Percentiles rank a stretch among this genome's conserved stretches.
These are phyloP conservation scores for Strigamia transsilvanica DNA, from an alignment of 2,888 invertebrate species.

Conservation along the genomic window DNA sequence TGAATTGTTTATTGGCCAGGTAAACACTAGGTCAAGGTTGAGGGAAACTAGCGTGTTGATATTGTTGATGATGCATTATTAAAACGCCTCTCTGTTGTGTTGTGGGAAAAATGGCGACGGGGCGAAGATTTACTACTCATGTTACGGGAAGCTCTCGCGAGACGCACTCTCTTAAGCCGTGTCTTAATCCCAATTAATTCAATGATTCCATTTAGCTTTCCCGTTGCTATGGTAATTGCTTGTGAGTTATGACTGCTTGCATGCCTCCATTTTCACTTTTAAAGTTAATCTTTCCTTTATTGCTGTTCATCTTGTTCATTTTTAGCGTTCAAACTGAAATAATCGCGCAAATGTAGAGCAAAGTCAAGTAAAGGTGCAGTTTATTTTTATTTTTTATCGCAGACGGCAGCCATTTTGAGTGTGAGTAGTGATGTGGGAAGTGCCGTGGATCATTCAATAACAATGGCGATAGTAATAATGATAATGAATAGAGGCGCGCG, in stretches of 20 bases:
- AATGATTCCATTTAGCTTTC: conserved; percentile 28
- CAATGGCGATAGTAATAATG: conserved; percentile 49
- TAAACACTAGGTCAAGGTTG: conserved; percentile 32
- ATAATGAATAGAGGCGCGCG: conserved; percentile 47
- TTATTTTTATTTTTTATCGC: background rate
- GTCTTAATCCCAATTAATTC: conserved; percentile 49
- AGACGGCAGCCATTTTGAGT: conserved; percentile 43
- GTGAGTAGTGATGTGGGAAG: conserved; percentile 49
- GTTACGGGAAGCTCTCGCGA: conserved; percentile 11
- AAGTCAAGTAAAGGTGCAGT: background rate
- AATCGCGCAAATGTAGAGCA: no score
- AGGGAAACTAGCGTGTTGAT: conserved; percentile 43
- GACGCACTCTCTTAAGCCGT: conserved; percentile 40
- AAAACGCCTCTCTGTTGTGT: conserved; percentile 16
- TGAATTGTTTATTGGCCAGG: conserved; percentile 49
- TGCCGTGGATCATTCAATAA: conserved; percentile 49
- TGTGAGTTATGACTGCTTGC: conserved; percentile 7
- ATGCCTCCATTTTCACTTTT: background rate
- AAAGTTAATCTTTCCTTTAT: background rate
- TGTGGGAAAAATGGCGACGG: conserved; percentile 42
- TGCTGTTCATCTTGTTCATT: background rate
- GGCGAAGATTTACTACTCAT: conserved; percentile 49
- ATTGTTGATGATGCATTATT: conserved; percentile 47
- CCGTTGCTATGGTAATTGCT: conserved; percentile 23
- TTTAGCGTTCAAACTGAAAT: no score